phyloP scores from a whole-genome alignment of 1,140 invertebrate genomes.

The Stenopsyche tienmushanensis region DNA sequence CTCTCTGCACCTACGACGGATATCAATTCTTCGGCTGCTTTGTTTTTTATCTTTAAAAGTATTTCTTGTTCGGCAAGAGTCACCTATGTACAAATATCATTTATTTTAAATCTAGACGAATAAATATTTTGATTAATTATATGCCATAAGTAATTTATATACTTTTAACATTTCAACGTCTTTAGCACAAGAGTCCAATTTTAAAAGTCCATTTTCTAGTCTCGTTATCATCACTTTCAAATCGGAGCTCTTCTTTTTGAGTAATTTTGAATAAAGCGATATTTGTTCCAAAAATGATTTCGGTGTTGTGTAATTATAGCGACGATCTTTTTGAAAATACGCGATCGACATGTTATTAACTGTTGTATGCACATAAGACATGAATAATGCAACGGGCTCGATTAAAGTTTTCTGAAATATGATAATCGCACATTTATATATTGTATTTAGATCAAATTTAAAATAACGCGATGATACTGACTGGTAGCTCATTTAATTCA shows the following conservation, averaged over 20 bases:
- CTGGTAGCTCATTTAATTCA: slow-evolving; percentile 71
- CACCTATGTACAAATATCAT: slow-evolving; percentile 54
- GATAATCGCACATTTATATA: neutral
- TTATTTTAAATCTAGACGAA: neutral
- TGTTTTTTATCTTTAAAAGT: slow-evolving; percentile 84
- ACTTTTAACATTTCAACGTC: slow-evolving; percentile 69
- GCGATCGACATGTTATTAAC: slow-evolving; percentile 84
- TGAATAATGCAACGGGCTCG: slow-evolving; percentile 76
- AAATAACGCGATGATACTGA: slow-evolving; percentile 43
- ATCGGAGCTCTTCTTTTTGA: slow-evolving; percentile 75
- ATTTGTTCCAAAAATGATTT: slow-evolving; percentile 96
- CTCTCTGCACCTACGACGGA: slow-evolving; percentile 87
- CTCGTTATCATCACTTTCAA: slow-evolving; percentile 76
- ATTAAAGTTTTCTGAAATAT: slow-evolving; percentile 56
- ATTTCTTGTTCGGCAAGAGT: slow-evolving; percentile 87
- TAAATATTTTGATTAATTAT: slow-evolving; percentile 1
- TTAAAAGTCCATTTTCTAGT: slow-evolving; percentile 85
- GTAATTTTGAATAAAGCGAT: slow-evolving; percentile 78
- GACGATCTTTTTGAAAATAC: slow-evolving; percentile 81
- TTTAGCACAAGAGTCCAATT: slow-evolving; percentile 76
- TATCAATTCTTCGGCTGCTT: slow-evolving; percentile 87
- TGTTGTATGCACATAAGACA: slow-evolving; percentile 86
- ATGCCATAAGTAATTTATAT: slow-evolving; percentile 43
- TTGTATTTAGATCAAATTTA: neutral
- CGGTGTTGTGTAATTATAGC: slow-evolving; percentile 96